Evolutionary conservation across 2,797 vertebrate species (phyloP).

Genomic region (Champsocephalus gunnari): DNA sequence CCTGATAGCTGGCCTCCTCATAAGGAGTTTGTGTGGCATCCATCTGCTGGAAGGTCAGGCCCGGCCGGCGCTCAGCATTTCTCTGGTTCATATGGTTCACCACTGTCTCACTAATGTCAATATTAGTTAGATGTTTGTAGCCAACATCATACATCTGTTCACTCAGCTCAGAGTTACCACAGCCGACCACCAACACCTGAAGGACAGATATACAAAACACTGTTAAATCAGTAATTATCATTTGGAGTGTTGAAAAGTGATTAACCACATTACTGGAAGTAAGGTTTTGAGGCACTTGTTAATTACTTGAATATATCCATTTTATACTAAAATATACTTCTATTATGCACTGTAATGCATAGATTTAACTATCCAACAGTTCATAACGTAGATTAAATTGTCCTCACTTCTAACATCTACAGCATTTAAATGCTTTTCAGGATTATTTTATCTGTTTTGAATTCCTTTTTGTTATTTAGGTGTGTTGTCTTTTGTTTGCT

Average conservation of each 20-base stretch:
- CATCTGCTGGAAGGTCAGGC: slow-evolving; percentile 89
- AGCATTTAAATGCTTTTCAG: not conserved
- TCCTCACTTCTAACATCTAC: not conserved
- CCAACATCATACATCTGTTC: slow-evolving; percentile 95
- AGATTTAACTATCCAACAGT: not conserved
- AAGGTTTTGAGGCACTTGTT: not conserved
- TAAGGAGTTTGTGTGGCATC: slow-evolving; percentile 93
- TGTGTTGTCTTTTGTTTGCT: too few species aligned
- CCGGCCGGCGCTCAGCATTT: slow-evolving; percentile 84
- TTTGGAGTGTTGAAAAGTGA: not conserved
- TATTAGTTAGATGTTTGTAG: slow-evolving; percentile 90
- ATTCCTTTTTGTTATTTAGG: too few species aligned
- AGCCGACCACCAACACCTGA: slow-evolving; percentile 96
- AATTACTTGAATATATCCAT: not conserved
- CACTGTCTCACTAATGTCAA: slow-evolving; percentile 92
- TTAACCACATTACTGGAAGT: not conserved
- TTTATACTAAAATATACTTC: not conserved
- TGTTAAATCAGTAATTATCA: not conserved
- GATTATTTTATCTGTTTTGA: too few species aligned
- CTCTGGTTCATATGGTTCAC: slow-evolving; percentile 92
- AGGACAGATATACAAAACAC: slow-evolving; percentile 7
- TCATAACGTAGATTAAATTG: not conserved
- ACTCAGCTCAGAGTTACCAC: slow-evolving; percentile 96
- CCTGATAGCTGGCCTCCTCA: slow-evolving; percentile 89
- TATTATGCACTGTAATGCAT: not conserved